Base-by-base conservation (phyloP, 2,113 vertebrate species). In the Amphilophus citrinellus region DNA sequence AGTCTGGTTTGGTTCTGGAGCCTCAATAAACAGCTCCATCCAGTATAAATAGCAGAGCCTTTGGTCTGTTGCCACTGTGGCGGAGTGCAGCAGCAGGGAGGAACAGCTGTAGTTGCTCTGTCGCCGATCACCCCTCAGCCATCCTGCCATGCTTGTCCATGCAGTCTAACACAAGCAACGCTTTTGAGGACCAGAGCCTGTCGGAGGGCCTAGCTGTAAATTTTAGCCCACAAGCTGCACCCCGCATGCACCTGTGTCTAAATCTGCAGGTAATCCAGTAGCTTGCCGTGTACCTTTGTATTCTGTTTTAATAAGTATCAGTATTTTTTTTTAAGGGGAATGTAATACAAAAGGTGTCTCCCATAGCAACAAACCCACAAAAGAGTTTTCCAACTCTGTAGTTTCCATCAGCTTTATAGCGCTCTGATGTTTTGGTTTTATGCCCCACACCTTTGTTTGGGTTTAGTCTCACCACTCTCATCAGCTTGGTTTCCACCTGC, bases 21-120 rank as follows among this genome's bases (percentile, higher is more conserved):
- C 75, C 77, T 89, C 63, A 82, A 76, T 79, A 86, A 87, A 91
- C 84, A 6, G 86, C 80, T 91, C 37, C 42, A 15, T 87, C 65
- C 88, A 73, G 85, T 92, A 91, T 84, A 93, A 93, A 93, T 89
- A 94, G 88, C 84, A 30, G 76, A 82, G 87, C 32, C 77, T 84
- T 91, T 93, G 90, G 88, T 91, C 66, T 58, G 76, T 2, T 88
- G 91, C 86, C 88, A 90, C 80, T 84, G 87, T 1, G 83, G 80
- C 81, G 20, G 80, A 85, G 82, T 53, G 76, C 76, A 81, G 88
- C 83, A 65, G 82, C 76, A 22, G 63, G 76, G 80, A 87, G 76
- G 82, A 89, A 87, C 90, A 59, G 89, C 92, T 92, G 91, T 37
- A 87, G 92, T 84, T 84, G 27, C 76, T 89, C 87, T 85, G 88